Base-by-base conservation (phyloP, 2,113 vertebrate species). In the Herpetotheres cachinnans region DNA sequence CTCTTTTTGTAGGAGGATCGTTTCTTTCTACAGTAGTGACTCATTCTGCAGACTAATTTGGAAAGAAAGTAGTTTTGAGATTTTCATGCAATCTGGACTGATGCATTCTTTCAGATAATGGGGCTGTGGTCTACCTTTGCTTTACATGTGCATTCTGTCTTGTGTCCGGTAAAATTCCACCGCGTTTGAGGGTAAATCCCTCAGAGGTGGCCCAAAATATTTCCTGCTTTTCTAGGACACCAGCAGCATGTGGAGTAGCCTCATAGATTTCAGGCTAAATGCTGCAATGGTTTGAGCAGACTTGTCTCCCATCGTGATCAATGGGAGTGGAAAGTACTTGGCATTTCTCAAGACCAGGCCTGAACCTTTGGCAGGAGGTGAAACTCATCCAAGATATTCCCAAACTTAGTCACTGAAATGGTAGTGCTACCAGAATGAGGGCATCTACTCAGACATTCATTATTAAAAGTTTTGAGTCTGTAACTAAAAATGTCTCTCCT, bases 1-100 rank as follows among this genome's bases (percentile, higher is more conserved):
- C 62, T 76, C 62, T 82, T 94, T 55, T 91, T 88, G 66, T 83
- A 84, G 61, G 81, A 94, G 74, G 72, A 47, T 52, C 93, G 42
- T 80, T 96, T 71, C 81, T 77, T 95, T 79, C 77, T 82, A 15
- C 54, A n/a, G 56, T 73, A 89, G 78, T 93, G 96, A 97, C 83
- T 95, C 95, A 95, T 87, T 95, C 78, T 89, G 22, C 74, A 85
- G 73, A 61, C 62, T 50, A 66, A 5, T 91, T 76, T 80, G 93
- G 56, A 71, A 59, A 90, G 69, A 92, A 93, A 85, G 49, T 82
- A 91, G 67, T 84, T 93, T 65, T 1, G 7, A 86, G 52, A 80
- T 93, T 96, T 90, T 74, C 1, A 0, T 83, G 74, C 58, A 59
- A 11, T 71, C 77, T 76, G 40, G 54, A 79, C 20, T 44, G 27